phyloP scores from a whole-genome alignment of 2,888 invertebrate species.

The Caenorhabditis sp. region DNA sequence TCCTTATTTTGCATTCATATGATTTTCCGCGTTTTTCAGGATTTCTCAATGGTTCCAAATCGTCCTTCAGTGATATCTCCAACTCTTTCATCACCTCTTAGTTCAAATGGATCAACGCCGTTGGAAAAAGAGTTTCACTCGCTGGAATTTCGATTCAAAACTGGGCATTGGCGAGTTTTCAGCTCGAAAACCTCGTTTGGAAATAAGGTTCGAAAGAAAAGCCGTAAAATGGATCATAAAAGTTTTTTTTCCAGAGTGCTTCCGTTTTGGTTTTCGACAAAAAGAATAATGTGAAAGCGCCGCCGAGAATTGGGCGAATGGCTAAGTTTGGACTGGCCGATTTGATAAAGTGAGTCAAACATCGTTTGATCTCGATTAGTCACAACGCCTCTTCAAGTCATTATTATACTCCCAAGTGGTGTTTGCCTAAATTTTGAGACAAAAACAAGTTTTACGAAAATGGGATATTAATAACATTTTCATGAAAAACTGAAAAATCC shows the following conservation, averaged over 20 bases:
- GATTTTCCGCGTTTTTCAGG: conserved; percentile 43
- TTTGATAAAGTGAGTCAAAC: conserved; percentile 50
- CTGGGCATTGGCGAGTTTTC: conserved; percentile 60
- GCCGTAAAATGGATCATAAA: too few relatives aligned
- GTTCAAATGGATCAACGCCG: conserved; percentile 32
- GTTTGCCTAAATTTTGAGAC: too few relatives aligned
- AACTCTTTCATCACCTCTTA: conserved; percentile 37
- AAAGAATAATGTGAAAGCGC: conserved; percentile 66
- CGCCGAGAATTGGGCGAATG: conserved; percentile 64
- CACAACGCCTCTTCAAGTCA: too few relatives aligned
- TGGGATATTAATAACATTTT: too few relatives aligned
- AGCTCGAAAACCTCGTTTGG: conserved; percentile 56
- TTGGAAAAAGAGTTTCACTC: conserved; percentile 50
- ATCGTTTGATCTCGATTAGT: too few relatives aligned
- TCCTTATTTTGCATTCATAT: neutral
- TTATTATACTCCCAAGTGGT: too few relatives aligned
- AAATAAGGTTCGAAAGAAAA: conserved; percentile 59
- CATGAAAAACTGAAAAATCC: too few relatives aligned
- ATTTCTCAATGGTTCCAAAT: conserved; percentile 51
- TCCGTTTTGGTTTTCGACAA: conserved; percentile 66
- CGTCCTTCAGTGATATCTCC: conserved; percentile 47
- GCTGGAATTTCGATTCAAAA: conserved; percentile 31
- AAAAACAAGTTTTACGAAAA: too few relatives aligned
- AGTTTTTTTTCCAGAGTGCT: conserved; percentile 63
- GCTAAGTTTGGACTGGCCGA: conserved; percentile 65